phyloP scores from a whole-genome alignment of 2,888 invertebrate species.

The Synergus umbraculus region DNA sequence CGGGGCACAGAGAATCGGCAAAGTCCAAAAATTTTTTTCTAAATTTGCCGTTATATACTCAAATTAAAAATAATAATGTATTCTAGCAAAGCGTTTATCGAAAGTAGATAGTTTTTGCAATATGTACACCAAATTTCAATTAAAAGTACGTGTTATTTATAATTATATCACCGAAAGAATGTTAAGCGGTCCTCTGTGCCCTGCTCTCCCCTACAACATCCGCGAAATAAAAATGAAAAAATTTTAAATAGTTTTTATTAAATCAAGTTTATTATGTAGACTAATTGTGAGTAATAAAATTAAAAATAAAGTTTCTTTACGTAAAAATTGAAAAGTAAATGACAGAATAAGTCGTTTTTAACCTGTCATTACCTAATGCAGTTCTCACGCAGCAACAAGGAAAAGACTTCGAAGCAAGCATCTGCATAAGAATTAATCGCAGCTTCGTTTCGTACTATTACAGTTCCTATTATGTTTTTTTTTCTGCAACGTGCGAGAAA shows the following conservation, averaged over 20 bases:
- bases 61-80: too few species aligned
- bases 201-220: too few species aligned
- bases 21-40: too few species aligned
- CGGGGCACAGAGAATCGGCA: too few species aligned
- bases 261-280: not conserved
- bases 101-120: too few species aligned
- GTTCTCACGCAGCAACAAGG: conserved; percentile 34
- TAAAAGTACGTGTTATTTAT: too few species aligned
- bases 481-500: conserved; percentile 11
- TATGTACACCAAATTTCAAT: too few species aligned
- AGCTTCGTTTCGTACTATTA: conserved; percentile 5
- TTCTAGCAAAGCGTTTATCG: too few species aligned
- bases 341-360: not conserved
- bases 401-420: not conserved
- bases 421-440: conserved; percentile 38
- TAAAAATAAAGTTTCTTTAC: not conserved
- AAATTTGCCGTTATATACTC: too few species aligned
- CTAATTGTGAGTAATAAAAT: not conserved
- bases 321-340: not conserved
- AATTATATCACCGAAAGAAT: too few species aligned
- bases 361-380: conserved; percentile 35
- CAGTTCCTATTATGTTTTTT: conserved; percentile 13
- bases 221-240: not conserved
- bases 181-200: too few species aligned
- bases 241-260: not conserved